Evolutionary conservation across 2,113 vertebrate species (phyloP), one percentile per base, ranked within the genome.

Genomic region (Mobula birostris): DNA sequence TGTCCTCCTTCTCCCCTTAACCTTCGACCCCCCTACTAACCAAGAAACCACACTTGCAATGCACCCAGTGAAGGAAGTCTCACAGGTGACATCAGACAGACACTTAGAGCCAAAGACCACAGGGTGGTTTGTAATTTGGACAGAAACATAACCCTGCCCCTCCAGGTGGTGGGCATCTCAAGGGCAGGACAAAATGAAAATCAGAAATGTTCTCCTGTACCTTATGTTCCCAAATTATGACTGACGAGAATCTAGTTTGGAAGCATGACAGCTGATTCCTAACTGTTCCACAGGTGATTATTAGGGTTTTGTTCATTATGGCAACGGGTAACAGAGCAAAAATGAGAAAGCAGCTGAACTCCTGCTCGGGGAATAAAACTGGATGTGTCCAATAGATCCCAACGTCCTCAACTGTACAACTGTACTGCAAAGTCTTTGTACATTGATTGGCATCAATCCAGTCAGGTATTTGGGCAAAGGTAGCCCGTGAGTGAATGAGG

Each of bases 401-500:
- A 90, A 56, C 36, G 66, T 90, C 32, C 66, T 27, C 24, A 36
- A 93, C 36, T 76, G 36, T 74, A 76, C 91, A 93, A 74, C 9
- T 72, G 8, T 48, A 48, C 24, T 29, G 36, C 21, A 72, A 40
- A 72, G 91, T 40, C 21, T 93, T 74, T 93, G 36, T 56, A 87
- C 82, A 72, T 88, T 58, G 83, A 85, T 88, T 21, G 74, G 82
- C 83, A 90, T 77, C 36, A 70, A 29, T 94, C 70, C 83, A 88
- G 90, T 94, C 94, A 87, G 15, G 94, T 94, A 94, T 94, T 94
- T 9, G 11, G 24, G 80, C 94, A 93, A 74, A 93, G 9, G 36
- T 94, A 94, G 94, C 83, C 56, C 94, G 40, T 93, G 74, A 90
- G 61, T 56, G 24, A 94, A 77, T 90, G 94, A 90, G 94, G 88